Evolutionary conservation across 2,797 vertebrate genomes (phyloP), one percentile per base, ranked within the genome.

Genomic region (Oreochromis mossambicus): DNA sequence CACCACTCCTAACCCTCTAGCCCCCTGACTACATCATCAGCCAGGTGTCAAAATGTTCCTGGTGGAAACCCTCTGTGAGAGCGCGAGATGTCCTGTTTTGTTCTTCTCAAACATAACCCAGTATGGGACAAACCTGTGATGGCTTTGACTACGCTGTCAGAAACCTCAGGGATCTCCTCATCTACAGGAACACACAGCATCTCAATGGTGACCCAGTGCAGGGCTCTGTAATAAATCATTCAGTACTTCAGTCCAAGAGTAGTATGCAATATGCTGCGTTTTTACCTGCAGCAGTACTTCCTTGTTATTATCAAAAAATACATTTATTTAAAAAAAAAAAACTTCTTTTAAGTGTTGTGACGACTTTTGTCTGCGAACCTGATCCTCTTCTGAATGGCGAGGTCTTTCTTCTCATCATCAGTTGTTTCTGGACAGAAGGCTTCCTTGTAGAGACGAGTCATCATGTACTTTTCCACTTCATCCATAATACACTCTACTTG

Each of bases 111-210:
- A 70, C 68, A 34, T 3, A 73, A 58, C 6, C 6, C 3, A 1
- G 63, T 19, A 24, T 10, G 78, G 77, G 19, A 92, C 95, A 88
- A 87, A 99, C 99, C 98, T 95, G 98, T 99, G 91, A 99, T 99
- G 46, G 99, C 99, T 96, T 98, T 99, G 55, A 99, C 98, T 43
- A 99, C 98, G 88, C 97, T 97, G 88, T 99, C 98, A 1, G 98
- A 98, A 81, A 98, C 98, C 91, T 98, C 98, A 2, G 98, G 97
- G 80, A 98, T 98, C 83, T 98, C 98, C 89, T 99, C 98, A 66
- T 98, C 97, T 54, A 99, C 97, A 68, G 99, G 98, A 90, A 99
- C 98, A 92, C 98, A 98, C 41, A 99, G 95, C 99, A 99, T 99
- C 93, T 98, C 97, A 63, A 97, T 97, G 52, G 98, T 99, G 21